Base-by-base conservation (phyloP, 2,888 invertebrate genomes). In the Saturnia japonica region DNA sequence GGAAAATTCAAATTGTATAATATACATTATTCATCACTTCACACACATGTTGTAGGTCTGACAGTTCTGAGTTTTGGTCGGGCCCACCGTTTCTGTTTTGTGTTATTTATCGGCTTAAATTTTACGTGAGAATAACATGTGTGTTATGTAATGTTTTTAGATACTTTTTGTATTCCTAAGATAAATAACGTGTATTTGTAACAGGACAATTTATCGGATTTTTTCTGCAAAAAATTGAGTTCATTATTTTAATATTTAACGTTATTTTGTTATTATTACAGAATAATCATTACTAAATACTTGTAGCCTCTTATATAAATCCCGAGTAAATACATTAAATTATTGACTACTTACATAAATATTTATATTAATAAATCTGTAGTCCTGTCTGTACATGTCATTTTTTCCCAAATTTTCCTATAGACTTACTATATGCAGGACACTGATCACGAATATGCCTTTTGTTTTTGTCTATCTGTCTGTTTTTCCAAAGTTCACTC, bases 1-100 rank as follows among this genome's bases (percentile, higher is more conserved):
- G 67, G 72, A 67, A 69, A 72, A 69, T 60, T 62, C 67, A 70
- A 67, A 72, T 72, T 60, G 60, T 68, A 66, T 68, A 34, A 72
- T 71, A 80, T 81, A 74, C 80, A 81, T 81, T 73, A 81, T 80
- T 81, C 80, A 80, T 77, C 72, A 74, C 72, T 68, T 68, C 73
- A 74, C 78, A 68, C 76, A 75, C 74, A 71, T 72, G 70, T 73
- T 73, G 74, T 62, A 64, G 57, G 40, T 0, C 64, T 64, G 64
- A 64, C 64, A 40, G 64, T 40, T 64, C 64, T 64, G 64, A 40
- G 64, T 40, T 64, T 40, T 64, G 64, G 40, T 40, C n/a, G 28
- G 6, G n/a, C 40, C 64, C 64, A 40, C 19, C 64, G 28, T 60
- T 12, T 28, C 57, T 60, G 40, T 64, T 64, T 40, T 34, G 40